These are phyloP conservation scores for Chloroceryle inda DNA, from an alignment of 2,797 vertebrate species.

Conservation along the genomic window DNA sequence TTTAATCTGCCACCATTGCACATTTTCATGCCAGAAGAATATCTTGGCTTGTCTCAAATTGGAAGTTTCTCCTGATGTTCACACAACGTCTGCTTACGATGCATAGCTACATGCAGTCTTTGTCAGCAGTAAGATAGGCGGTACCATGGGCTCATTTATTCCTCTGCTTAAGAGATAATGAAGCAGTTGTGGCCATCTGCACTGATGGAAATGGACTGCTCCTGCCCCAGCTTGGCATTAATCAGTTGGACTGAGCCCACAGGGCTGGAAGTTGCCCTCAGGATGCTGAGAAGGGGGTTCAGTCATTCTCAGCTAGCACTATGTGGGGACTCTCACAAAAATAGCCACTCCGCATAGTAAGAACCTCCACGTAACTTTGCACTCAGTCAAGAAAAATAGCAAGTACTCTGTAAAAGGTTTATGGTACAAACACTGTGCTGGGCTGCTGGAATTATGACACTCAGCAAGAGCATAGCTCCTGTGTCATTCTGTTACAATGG, in stretches of 20 bases:
- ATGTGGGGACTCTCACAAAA: neutral
- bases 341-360: rapidly evolving
- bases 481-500: rapidly evolving
- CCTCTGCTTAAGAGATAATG: neutral
- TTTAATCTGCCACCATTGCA: neutral
- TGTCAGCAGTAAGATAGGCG: neutral
- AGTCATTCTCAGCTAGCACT: neutral
- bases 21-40: neutral
- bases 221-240: neutral
- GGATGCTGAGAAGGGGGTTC: neutral
- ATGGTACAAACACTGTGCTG: rapidly evolving
- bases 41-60: neutral
- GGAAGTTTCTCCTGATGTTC: neutral
- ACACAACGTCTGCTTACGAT: neutral
- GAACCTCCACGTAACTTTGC: neutral
- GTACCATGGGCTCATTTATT: neutral
- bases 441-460: neutral
- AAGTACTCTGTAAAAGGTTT: neutral
- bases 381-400: rapidly evolving
- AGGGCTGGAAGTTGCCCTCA: neutral
- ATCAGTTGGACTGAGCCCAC: neutral
- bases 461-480: neutral
- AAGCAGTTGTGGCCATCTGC: neutral
- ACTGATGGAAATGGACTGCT: neutral
- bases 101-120: neutral